Conservation (phyloP, 2,113 vertebrate species). For the Perca flavescens region DNA sequence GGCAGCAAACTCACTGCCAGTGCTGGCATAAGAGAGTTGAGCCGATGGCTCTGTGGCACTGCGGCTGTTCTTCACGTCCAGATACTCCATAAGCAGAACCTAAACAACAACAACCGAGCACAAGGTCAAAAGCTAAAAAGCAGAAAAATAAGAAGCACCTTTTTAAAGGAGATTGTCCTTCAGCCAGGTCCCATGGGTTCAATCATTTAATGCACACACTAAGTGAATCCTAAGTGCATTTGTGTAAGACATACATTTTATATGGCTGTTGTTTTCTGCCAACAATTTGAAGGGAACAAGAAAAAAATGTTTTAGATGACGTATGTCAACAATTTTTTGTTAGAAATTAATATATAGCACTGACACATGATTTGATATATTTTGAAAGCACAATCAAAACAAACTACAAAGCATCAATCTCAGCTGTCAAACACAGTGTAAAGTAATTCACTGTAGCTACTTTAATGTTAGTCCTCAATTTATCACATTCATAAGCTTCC, state of each 20-base stretch:
- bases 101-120: constrained; percentile 62
- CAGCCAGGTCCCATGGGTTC: background rate
- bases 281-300: background rate
- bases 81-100: constrained; percentile 96
- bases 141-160: background rate
- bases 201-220: background rate
- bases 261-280: background rate
- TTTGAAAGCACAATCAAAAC: background rate
- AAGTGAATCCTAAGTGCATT: background rate
- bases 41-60: constrained; percentile 91
- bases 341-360: background rate
- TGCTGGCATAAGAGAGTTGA: constrained; percentile 95
- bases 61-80: constrained; percentile 98
- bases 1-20: constrained; percentile 93
- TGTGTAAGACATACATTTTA: background rate
- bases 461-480: background rate
- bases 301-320: no score
- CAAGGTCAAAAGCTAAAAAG: constrained; percentile 1
- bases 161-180: background rate
- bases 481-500: background rate
- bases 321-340: no score
- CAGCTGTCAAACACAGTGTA: background rate
- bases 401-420: background rate
- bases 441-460: background rate
- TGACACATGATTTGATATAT: background rate